These are phyloP conservation scores for Listrodromus nycthemerus DNA, from an alignment of 2,888 invertebrate genomes.

Conservation along the genomic window DNA sequence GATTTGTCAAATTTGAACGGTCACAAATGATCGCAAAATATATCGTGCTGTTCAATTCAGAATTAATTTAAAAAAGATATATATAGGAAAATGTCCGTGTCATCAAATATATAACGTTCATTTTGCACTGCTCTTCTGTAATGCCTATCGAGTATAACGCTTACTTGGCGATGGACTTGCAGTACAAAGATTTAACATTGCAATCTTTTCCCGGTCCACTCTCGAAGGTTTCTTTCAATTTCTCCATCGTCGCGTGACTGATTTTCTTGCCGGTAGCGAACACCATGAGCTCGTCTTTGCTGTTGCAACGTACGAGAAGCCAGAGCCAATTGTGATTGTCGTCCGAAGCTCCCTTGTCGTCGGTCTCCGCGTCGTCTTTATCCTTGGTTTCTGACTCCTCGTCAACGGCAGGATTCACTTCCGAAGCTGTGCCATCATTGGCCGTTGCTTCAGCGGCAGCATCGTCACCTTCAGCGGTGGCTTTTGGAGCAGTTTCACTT, in stretches of 20 bases:
- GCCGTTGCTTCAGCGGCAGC: not conserved
- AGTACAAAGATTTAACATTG: slow-evolving; percentile 83
- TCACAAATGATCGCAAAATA: no score
- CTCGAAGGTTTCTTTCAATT: slow-evolving; percentile 79
- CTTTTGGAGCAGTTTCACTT: not conserved
- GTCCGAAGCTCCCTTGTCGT: slow-evolving; percentile 55
- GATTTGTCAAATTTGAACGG: no score
- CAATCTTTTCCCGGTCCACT: slow-evolving; percentile 80
- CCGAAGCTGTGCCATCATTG: not conserved
- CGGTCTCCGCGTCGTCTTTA: slow-evolving; percentile 45
- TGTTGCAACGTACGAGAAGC: slow-evolving; percentile 81
- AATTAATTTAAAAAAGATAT: no score
- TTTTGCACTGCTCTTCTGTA: not conserved
- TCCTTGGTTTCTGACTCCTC: slow-evolving; percentile 27
- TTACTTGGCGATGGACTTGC: slow-evolving; percentile 81
- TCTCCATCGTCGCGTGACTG: slow-evolving; percentile 77
- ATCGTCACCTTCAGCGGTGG: not conserved
- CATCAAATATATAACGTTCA: no score
- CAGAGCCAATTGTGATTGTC: slow-evolving; percentile 78
- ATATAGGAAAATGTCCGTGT: no score
- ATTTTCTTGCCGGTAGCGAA: slow-evolving; percentile 82
- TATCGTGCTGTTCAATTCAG: no score
- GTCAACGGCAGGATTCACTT: not conserved
- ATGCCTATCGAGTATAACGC: slow-evolving; percentile 32
- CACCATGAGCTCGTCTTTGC: slow-evolving; percentile 81